Conservation (phyloP, 2,888 invertebrate genomes). For the Chaetoderma sp. region DNA sequence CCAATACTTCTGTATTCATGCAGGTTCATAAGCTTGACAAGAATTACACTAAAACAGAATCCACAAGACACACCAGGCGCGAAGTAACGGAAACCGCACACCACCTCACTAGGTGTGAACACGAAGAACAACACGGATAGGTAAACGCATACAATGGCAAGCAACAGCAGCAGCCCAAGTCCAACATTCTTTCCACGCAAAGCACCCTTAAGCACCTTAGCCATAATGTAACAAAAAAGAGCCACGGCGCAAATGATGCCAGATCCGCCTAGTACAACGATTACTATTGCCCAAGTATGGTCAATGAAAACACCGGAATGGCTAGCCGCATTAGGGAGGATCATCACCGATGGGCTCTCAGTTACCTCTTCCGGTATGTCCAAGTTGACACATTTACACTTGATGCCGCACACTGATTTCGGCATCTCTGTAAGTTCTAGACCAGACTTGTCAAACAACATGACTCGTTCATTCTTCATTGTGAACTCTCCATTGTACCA, state of each 20-base stretch:
- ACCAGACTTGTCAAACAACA: conserved; percentile 37
- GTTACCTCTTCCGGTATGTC: neutral
- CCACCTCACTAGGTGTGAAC: conserved; percentile 64
- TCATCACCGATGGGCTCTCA: conserved; percentile 13
- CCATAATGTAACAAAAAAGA: conserved; percentile 87
- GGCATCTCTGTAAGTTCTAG: conserved; percentile 16
- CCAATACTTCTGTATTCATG: conserved; percentile 84
- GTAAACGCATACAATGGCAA: conserved; percentile 68
- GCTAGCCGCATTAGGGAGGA: conserved; percentile 4
- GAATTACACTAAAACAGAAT: conserved; percentile 87
- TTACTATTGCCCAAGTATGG: conserved; percentile 86
- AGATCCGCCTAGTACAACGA: conserved; percentile 84
- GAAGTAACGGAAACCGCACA: conserved; percentile 69
- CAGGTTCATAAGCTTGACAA: conserved; percentile 93
- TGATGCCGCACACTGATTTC: conserved; percentile 27
- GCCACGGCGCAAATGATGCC: conserved; percentile 86
- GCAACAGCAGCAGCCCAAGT: conserved; percentile 69
- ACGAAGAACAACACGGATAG: conserved; percentile 69
- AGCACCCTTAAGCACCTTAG: conserved; percentile 75
- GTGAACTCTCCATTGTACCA: conserved; percentile 35
- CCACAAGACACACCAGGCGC: conserved; percentile 73
- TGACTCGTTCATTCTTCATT: conserved; percentile 28
- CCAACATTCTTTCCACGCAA: conserved; percentile 48
- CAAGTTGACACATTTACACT: conserved; percentile 42
- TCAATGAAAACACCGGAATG: conserved; percentile 38